phyloP scores from a whole-genome alignment of 2,888 invertebrate genomes.

The Branchinecta sandiegonensis region DNA sequence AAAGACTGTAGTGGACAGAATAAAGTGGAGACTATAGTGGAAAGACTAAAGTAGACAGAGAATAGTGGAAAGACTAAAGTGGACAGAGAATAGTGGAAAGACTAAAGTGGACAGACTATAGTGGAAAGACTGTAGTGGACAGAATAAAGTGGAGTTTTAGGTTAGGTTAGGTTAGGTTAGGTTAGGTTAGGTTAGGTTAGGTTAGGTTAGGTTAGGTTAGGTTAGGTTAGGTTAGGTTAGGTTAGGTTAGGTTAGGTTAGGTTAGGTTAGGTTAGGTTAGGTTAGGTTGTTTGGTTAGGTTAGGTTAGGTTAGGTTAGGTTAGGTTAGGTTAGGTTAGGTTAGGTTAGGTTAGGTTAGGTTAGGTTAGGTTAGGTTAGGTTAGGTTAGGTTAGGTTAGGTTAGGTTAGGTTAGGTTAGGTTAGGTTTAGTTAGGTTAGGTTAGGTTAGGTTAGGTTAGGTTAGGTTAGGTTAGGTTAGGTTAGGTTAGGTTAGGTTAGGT shows the following conservation, averaged over 20 bases:
- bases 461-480: constrained; percentile 25
- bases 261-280: constrained; percentile 26
- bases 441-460: constrained; percentile 24
- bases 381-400: constrained; percentile 22
- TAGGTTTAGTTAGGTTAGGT: constrained; percentile 22
- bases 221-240: constrained; percentile 28
- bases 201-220: constrained; percentile 27
- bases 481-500: constrained; percentile 23
- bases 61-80: too few species aligned
- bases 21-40: too few species aligned
- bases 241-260: constrained; percentile 27
- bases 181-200: constrained; percentile 28
- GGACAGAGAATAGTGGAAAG: too few species aligned
- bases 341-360: constrained; percentile 27
- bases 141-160: too few species aligned
- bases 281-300: constrained; percentile 27
- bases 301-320: constrained; percentile 29
- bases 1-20: too few species aligned
- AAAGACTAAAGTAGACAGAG: too few species aligned
- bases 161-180: constrained; percentile 32
- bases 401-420: constrained; percentile 22
- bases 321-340: constrained; percentile 30
- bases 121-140: too few species aligned
- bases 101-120: too few species aligned
- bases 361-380: constrained; percentile 19